phyloP scores from a whole-genome alignment of 2,888 invertebrate species.

The Pseudococcus longispinus region DNA sequence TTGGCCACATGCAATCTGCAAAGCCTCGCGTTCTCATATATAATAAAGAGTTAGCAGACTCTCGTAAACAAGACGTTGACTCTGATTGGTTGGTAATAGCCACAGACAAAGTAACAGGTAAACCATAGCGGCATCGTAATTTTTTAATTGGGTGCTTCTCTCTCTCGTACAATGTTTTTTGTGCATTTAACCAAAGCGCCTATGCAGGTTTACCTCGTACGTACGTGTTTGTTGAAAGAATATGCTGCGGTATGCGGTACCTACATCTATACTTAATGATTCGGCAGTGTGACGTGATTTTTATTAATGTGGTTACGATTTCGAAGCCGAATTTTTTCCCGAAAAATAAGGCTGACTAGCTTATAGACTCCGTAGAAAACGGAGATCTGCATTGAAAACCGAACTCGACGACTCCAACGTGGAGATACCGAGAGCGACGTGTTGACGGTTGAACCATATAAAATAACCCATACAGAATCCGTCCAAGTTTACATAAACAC shows the following conservation, averaged over 20 bases:
- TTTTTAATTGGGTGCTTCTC: slow-evolving; percentile 44
- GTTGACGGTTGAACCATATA: neutral
- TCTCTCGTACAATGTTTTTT: slow-evolving; percentile 37
- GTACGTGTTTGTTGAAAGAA: neutral
- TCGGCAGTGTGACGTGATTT: neutral
- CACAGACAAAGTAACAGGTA: slow-evolving; percentile 54
- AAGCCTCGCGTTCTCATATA: slow-evolving; percentile 71
- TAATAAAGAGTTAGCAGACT: slow-evolving; percentile 66
- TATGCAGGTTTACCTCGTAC: slow-evolving; percentile 25
- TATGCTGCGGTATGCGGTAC: neutral
- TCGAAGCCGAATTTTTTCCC: neutral
- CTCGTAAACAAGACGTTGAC: slow-evolving; percentile 67
- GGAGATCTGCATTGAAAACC: neutral
- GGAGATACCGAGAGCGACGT: neutral
- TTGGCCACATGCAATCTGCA: slow-evolving; percentile 67
- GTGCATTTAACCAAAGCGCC: slow-evolving; percentile 35
- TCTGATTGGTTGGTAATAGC: slow-evolving; percentile 66
- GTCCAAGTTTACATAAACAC: neutral
- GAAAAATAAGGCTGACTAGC: neutral
- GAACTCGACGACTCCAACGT: neutral
- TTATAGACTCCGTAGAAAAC: neutral
- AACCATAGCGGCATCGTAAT: slow-evolving; percentile 41
- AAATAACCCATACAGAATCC: neutral
- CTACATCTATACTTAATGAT: neutral
- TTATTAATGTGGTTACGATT: neutral